Percentiles rank a stretch among this genome's conserved stretches.
These are phyloP conservation scores for Lepidurus packardi DNA, from an alignment of 1,140 invertebrate genomes.

Conservation along the genomic window DNA sequence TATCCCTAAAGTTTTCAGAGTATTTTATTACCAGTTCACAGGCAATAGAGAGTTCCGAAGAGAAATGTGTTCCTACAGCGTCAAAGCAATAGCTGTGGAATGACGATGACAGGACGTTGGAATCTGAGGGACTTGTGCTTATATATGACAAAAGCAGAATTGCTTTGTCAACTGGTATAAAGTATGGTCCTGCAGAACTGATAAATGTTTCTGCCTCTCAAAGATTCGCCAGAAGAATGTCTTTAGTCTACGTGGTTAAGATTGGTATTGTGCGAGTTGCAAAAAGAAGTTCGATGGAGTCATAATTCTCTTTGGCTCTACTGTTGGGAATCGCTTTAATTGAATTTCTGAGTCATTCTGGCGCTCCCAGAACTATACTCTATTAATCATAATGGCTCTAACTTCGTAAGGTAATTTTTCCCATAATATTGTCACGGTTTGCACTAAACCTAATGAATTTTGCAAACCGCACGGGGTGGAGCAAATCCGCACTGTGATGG, in stretches of 20 bases:
- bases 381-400: neutral
- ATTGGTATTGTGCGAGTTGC: too few relatives aligned
- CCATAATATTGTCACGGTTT: too few relatives aligned
- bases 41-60: too few relatives aligned
- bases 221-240: neutral
- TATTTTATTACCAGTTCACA: too few relatives aligned
- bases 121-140: neutral
- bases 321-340: neutral
- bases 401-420: too few relatives aligned
- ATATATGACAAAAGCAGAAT: neutral
- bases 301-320: neutral
- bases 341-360: neutral
- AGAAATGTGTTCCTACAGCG: too few relatives aligned
- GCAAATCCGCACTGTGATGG: too few relatives aligned
- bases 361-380: neutral
- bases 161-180: conserved; percentile 9
- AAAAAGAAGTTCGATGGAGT: neutral
- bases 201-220: neutral
- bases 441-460: too few relatives aligned
- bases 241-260: neutral
- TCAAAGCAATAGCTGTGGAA: neutral
- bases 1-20: too few relatives aligned
- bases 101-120: neutral
- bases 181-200: neutral
- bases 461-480: too few relatives aligned